These are phyloP conservation scores for Otocyon megalotis DNA, from an alignment of 2,113 vertebrate species.

Conservation along the genomic window DNA sequence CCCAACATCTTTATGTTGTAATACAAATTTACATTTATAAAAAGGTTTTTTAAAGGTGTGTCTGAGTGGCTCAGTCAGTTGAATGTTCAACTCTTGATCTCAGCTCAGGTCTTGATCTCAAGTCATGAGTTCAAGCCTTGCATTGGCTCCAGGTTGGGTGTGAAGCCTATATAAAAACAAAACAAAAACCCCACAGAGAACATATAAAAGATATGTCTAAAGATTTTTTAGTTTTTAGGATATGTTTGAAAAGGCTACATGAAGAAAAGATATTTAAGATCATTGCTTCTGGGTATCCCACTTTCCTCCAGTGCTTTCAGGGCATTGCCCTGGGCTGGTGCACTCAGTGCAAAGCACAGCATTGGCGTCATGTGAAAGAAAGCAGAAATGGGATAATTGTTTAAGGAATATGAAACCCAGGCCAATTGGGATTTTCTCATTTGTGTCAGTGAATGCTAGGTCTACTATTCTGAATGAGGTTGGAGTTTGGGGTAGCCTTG, in stretches of 20 bases:
- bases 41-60: neutral
- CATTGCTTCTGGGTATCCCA: neutral
- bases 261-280: neutral
- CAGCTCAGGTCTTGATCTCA: neutral
- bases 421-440: neutral
- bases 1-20: neutral
- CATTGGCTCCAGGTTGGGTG: neutral
- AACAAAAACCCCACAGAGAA: neutral
- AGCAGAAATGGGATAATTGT: neutral
- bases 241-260: neutral
- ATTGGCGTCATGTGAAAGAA: neutral
- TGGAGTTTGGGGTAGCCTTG: neutral
- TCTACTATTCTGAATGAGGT: neutral
- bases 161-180: neutral
- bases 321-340: neutral
- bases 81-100: neutral
- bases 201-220: neutral
- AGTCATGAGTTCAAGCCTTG: neutral
- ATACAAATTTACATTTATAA: neutral
- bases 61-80: neutral
- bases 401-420: neutral
- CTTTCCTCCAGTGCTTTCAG: neutral
- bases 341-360: neutral
- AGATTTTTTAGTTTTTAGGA: neutral
- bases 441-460: neutral